Conservation (phyloP, 2,797 vertebrate species). For the Eulemur albifrons region DNA sequence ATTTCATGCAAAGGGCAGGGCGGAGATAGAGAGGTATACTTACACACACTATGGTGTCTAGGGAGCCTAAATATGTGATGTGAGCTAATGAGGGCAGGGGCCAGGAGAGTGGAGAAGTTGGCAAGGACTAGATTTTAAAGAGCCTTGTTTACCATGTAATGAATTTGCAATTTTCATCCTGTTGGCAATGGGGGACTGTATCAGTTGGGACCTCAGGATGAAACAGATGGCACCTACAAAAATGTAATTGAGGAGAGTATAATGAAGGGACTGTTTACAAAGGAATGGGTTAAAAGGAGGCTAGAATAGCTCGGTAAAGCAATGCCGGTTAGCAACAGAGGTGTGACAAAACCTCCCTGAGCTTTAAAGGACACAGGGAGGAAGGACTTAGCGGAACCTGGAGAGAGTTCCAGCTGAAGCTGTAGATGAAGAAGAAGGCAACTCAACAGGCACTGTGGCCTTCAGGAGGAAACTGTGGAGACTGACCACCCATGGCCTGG, state of each 20-base stretch:
- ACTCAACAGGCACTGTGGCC: background rate
- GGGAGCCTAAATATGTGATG: rapidly evolving
- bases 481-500: background rate
- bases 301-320: background rate
- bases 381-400: background rate
- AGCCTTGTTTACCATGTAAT: background rate
- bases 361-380: background rate
- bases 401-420: background rate
- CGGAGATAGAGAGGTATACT: background rate
- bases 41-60: too few species aligned
- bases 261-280: background rate
- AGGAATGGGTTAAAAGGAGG: background rate
- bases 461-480: background rate
- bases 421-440: background rate
- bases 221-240: background rate
- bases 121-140: background rate
- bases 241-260: background rate
- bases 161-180: constrained; percentile 3
- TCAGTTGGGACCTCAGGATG: background rate
- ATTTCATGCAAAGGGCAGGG: background rate
- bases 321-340: background rate
- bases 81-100: background rate
- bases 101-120: background rate
- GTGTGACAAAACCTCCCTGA: background rate
- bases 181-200: background rate